Evolutionary conservation across 2,113 vertebrate species (phyloP).

Genomic region (Tyto alba): DNA sequence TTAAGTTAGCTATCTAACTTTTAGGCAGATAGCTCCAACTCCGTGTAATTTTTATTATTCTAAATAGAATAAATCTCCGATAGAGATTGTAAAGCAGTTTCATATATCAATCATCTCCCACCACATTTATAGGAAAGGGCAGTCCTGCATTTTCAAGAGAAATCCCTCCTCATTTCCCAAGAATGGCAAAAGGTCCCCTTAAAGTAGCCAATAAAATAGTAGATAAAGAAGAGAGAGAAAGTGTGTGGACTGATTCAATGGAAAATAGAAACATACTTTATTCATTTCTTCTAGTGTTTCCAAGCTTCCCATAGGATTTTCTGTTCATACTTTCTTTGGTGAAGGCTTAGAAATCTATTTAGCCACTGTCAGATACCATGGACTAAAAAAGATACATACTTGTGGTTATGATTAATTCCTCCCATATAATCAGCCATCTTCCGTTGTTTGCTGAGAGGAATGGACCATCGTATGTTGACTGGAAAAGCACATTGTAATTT

Average conservation of each 20-base stretch:
- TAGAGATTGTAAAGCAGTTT: background rate
- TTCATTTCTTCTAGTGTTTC: background rate
- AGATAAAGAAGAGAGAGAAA: background rate
- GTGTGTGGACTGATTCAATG: background rate
- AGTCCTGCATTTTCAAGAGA: background rate
- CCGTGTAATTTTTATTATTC: background rate
- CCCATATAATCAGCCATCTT: background rate
- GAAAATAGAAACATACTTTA: background rate
- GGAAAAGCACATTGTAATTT: constrained; percentile 1
- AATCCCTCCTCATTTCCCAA: background rate
- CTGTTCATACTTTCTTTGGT: background rate
- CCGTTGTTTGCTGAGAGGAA: constrained; percentile 16
- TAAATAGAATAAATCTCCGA: background rate
- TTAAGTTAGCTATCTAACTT: background rate
- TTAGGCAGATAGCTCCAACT: background rate
- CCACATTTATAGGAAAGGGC: background rate
- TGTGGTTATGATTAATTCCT: constrained; percentile 21
- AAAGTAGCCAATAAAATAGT: background rate
- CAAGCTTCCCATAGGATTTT: background rate
- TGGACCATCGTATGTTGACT: background rate
- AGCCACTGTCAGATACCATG: background rate
- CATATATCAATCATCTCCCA: background rate
- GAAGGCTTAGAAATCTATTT: background rate
- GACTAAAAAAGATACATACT: constrained; percentile 19
- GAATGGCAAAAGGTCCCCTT: background rate